phyloP scores from a whole-genome alignment of 2,113 vertebrate genomes.

The Edolisoma coerulescens region DNA sequence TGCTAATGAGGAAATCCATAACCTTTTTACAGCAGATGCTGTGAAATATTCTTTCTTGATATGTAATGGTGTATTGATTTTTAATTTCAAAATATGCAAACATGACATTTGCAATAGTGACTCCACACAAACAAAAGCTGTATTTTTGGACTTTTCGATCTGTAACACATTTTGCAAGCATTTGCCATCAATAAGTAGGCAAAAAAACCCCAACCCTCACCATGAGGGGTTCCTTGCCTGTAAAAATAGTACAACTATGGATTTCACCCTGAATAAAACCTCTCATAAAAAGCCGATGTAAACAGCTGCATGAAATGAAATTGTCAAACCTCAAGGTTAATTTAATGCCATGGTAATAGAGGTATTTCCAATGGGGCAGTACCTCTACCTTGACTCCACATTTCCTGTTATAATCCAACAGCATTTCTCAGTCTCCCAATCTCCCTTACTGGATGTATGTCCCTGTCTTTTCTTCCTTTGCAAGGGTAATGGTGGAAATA shows the following conservation, averaged over 20 bases:
- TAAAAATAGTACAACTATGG: background rate
- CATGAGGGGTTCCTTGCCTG: background rate
- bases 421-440: background rate
- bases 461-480: background rate
- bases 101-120: slow-evolving; percentile 57
- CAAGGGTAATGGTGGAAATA: background rate
- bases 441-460: fast-evolving
- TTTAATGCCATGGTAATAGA: background rate
- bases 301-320: background rate
- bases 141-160: background rate
- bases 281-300: background rate
- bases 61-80: slow-evolving; percentile 51
- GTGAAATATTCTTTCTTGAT: slow-evolving; percentile 1
- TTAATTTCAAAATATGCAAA: slow-evolving; percentile 63
- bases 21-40: slow-evolving; percentile 19
- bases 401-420: background rate
- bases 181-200: background rate
- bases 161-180: background rate
- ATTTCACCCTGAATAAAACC: background rate
- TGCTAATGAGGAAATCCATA: slow-evolving; percentile 59
- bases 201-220: background rate
- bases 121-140: background rate
- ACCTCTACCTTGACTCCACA: background rate
- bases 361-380: background rate
- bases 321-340: background rate